phyloP scores from a whole-genome alignment of 92 coral and sea anemone species.

The Heteractis magnifica region DNA sequence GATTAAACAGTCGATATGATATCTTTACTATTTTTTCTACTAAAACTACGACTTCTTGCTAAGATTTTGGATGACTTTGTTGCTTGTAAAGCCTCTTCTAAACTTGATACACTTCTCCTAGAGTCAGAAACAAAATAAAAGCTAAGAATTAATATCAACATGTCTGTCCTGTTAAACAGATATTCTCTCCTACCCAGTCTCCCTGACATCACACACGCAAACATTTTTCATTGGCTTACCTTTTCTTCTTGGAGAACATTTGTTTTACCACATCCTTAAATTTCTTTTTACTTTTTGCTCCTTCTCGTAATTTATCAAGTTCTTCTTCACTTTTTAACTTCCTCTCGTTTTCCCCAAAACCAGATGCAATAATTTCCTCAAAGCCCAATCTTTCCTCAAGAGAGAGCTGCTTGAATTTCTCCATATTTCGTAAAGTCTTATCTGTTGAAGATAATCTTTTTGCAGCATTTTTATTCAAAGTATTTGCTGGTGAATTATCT shows the following conservation, averaged over 20 bases:
- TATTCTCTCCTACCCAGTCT: too few species aligned
- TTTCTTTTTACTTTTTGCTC: slow-evolving; percentile 51
- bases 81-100: slow-evolving; percentile 13
- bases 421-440: slow-evolving; percentile 1
- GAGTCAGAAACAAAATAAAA: neutral
- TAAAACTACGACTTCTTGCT: slow-evolving; percentile 1
- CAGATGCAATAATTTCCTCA: slow-evolving; percentile 57
- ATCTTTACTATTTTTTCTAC: neutral
- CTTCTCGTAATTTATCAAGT: slow-evolving; percentile 24
- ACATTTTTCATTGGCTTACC: slow-evolving; percentile 25
- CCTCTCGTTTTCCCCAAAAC: slow-evolving; percentile 33
- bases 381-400: slow-evolving; percentile 20
- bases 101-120: neutral
- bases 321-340: slow-evolving; percentile 24
- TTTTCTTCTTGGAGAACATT: slow-evolving; percentile 62
- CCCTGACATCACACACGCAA: neutral
- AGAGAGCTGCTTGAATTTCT: slow-evolving; percentile 23
- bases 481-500: slow-evolving; percentile 72
- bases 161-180: too few species aligned
- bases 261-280: slow-evolving; percentile 73
- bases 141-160: neutral
- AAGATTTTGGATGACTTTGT: slow-evolving; percentile 13
- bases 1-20: neutral
- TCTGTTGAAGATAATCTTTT: neutral
- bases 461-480: slow-evolving; percentile 34